Base-by-base conservation (phyloP, 2,113 vertebrate genomes). In the Nyctibius bracteatus region DNA sequence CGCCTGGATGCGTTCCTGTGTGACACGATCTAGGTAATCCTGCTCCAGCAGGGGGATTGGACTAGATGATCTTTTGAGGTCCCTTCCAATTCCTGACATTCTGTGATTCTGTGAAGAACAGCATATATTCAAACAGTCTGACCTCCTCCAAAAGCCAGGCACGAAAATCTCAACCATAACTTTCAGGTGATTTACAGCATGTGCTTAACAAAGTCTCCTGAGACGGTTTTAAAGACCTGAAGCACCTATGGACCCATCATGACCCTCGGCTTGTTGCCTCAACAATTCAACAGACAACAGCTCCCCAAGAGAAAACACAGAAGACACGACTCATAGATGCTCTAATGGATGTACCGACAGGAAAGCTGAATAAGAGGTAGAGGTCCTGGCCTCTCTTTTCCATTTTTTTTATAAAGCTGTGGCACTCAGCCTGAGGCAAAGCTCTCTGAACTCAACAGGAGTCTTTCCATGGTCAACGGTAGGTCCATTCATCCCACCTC, bases 381-480 rank as follows among this genome's bases (percentile, higher is more conserved):
- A 77, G 23, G 41, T 57, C 91, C 70, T 16, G 71, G 66, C 37
- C n/a, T 37, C 31, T 57, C 28, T 72, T 88, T 87, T n/a, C 57
- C 33, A 9, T 37, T 10, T 13, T 31, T 12, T 31, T 27, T 59
- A 5, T 44, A 71, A 43, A 72, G 31, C 57, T 9, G 24, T 25
- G 9, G 10, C 66, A n/a, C 62, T 43, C 43, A 81, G 66, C 84
- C 84, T 6, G 55, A 89, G 49, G 77, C 84, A 77, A 88, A 96
- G 14, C 61, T 54, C 46, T 85, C 54, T 70, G 91, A 88, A 93
- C 87, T 86, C 87, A 78, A 85, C 9, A 0, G 87, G 62, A 92
- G 25, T 16, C 39, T 82, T 71, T 51, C 81, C 54, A 49, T 3
- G 0, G 25, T 3, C 68, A 62, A 9, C 0, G 5, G 54, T 41